Percentiles rank a stretch among this genome's conserved stretches.
These are phyloP conservation scores for Cathartes aura DNA, from an alignment of 2,113 vertebrate species.

Conservation along the genomic window DNA sequence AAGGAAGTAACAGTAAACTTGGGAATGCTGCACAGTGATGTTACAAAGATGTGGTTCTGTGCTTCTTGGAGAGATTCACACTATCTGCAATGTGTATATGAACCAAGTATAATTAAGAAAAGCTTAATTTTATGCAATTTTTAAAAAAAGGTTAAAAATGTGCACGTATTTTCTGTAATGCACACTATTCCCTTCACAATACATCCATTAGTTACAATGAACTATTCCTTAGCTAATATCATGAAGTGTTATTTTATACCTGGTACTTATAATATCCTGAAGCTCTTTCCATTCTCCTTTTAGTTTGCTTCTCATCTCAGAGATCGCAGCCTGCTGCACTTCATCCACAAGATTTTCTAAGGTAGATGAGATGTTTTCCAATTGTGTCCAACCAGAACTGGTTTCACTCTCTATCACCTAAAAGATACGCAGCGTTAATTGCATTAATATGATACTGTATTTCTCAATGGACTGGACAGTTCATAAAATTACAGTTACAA, in stretches of 20 bases:
- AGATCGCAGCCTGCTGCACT: constrained; percentile 54
- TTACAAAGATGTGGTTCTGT: background rate
- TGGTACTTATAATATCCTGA: constrained; percentile 76
- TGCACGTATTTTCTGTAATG: background rate
- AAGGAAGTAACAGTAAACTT: background rate
- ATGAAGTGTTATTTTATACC: constrained; percentile 64
- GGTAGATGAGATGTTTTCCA: constrained; percentile 72
- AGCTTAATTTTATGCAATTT: background rate
- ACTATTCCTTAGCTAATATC: background rate
- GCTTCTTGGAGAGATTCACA: background rate
- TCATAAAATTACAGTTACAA: background rate
- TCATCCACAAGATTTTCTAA: constrained; percentile 62
- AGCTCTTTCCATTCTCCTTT: constrained; percentile 78
- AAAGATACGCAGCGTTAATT: background rate
- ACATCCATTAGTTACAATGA: background rate
- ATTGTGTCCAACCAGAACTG: constrained; percentile 79
- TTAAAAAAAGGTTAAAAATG: background rate
- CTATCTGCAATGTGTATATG: background rate
- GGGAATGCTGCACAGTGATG: background rate
- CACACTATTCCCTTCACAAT: background rate
- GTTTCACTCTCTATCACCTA: constrained; percentile 83
- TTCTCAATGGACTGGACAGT: background rate
- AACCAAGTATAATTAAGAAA: background rate
- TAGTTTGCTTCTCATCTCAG: constrained; percentile 72
- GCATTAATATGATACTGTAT: background rate